A percentile compares a stretch with the other conserved stretches of the same genome.
Conservation (phyloP, 1,140 invertebrate genomes). For the Achatina immaculata region DNA sequence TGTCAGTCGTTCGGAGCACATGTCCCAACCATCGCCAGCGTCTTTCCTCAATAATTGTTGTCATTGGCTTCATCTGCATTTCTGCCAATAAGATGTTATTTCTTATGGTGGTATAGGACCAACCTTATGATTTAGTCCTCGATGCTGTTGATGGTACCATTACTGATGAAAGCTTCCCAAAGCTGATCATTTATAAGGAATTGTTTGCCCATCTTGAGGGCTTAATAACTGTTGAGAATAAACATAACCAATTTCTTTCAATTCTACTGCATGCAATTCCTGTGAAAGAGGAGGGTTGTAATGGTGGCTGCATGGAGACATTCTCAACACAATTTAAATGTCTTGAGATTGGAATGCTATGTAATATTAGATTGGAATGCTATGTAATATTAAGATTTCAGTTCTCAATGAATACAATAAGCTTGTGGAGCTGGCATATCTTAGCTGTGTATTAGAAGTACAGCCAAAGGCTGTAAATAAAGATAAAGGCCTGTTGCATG, state of each 20-base stretch:
- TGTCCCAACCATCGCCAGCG: no score
- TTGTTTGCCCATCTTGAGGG: neutral
- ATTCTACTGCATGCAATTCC: no score
- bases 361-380: no score
- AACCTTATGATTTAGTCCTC: neutral
- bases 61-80: no score
- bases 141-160: no score
- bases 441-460: neutral
- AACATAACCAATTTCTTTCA: neutral
- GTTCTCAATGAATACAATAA: neutral
- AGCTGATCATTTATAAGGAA: neutral
- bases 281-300: neutral
- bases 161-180: neutral
- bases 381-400: neutral
- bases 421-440: neutral
- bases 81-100: no score
- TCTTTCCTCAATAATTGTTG: no score
- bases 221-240: neutral
- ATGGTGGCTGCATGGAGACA: neutral
- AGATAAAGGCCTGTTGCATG: no score
- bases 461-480: no score
- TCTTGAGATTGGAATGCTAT: neutral
- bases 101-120: no score
- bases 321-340: neutral
- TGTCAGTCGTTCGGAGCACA: no score